phyloP scores from a whole-genome alignment of 2,797 vertebrate genomes.

The Sebastes baramenuke region DNA sequence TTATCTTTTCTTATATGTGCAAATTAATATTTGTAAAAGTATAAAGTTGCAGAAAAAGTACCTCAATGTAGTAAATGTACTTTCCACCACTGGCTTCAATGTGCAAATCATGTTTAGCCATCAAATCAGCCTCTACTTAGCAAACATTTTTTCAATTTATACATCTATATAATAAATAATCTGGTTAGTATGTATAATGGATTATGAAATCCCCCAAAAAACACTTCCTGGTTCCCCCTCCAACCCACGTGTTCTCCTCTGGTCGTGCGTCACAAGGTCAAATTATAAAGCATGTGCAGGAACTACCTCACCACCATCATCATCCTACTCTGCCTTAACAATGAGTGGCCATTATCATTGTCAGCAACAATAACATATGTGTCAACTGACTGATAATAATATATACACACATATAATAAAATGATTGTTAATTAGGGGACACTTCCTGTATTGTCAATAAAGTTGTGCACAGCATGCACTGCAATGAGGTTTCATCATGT shows the following conservation, averaged over 20 bases:
- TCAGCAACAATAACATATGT: background rate
- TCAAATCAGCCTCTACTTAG: background rate
- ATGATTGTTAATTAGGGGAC: no score
- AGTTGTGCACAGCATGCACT: background rate
- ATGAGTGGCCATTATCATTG: background rate
- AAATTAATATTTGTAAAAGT: background rate
- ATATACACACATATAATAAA: no score
- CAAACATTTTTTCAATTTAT: background rate
- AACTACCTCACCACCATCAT: constrained; percentile 27
- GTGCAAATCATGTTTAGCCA: background rate
- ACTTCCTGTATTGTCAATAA: background rate
- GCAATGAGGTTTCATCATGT: background rate
- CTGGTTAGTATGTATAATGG: background rate
- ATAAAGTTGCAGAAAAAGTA: background rate
- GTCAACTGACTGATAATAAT: fast-evolving
- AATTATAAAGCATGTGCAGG: constrained; percentile 60
- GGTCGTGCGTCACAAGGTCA: constrained; percentile 86
- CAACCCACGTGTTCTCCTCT: constrained; percentile 66
- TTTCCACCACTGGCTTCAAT: background rate
- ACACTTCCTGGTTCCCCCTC: constrained; percentile 12
- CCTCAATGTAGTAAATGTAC: background rate
- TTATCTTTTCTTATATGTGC: no score
- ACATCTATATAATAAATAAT: background rate
- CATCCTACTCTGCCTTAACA: background rate
- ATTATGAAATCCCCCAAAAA: background rate